Evolutionary conservation across 2,888 invertebrate genomes (phyloP), one percentile per base, ranked within the genome.

Genomic region (Caenorhabditis sp.): DNA sequence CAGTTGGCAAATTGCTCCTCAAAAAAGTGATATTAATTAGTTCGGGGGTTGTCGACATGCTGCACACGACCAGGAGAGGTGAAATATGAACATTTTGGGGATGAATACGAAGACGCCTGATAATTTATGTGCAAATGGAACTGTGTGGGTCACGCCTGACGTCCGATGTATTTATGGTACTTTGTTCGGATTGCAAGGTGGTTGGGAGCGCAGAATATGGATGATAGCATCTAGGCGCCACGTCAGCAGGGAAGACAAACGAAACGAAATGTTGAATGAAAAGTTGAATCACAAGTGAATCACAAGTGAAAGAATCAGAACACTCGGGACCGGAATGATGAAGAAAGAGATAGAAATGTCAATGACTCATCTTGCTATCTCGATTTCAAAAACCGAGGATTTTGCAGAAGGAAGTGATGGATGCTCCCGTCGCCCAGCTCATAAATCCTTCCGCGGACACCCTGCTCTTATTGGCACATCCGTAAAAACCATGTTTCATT

Each of bases 11-110:
- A 70, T 59, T 59, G 59, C 9, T 48, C 45, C 26, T 59, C 41
- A 27, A 70, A 70, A 68, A 68, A 50, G 39, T 56, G 66, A 70
- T 70, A 70, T 70, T 70, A 70, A 70, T 70, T 70, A 70, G 59
- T 41, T 46, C 65, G 37, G 46, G 37, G 35, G 52, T 30, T 43
- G 43, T 26, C 32, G 32, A n/a, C 24, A 22, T 24, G 41, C 53
- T 26, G 20, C 35, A 37, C 15, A 32, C 30, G 26, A 45, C 46
- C 63, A 65, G 63, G 53, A 55, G 63, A 56, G n/a, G 56, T 66
- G 66, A 66, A 48, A 66, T 66, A 66, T 66, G 55, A 22, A 11
- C 1, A 7, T 41, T 45, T 61, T 68, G 65, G 39, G 48, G 55
- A 66, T 66, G 56, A 56, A 66, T 66, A 20, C 39, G 43, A 56